Percentiles rank a stretch among this genome's conserved stretches.
Evolutionary conservation across 2,797 vertebrate genomes (phyloP).

Genomic region (Gambusia yucatana): DNA sequence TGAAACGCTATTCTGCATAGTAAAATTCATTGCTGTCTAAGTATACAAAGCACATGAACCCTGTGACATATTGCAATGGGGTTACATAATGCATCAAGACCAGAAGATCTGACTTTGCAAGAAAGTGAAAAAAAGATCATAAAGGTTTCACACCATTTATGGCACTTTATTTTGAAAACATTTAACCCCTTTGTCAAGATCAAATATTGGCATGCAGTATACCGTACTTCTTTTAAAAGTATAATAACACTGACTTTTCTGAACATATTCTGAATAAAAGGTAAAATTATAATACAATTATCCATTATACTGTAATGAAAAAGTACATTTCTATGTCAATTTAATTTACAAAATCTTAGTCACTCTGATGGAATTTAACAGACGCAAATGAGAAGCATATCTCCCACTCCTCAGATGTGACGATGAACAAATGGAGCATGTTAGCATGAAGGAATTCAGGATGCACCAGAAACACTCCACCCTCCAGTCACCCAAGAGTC

Average conservation of each 20-base stretch:
- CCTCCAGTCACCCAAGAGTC: constrained; percentile 35
- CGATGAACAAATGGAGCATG: constrained; percentile 11
- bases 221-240: not conserved
- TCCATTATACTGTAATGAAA: not conserved
- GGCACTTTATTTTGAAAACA: not conserved
- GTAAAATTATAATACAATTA: not conserved
- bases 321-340: not conserved
- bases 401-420: constrained; percentile 7
- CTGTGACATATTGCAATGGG: not conserved
- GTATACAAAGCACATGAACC: not conserved
- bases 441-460: constrained; percentile 42
- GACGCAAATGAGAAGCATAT: constrained; percentile 18
- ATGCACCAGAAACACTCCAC: constrained; percentile 43
- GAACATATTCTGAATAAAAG: not conserved
- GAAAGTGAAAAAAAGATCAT: not conserved
- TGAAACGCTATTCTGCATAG: not conserved
- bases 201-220: not conserved
- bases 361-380: not conserved
- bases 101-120: not conserved
- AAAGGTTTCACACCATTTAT: not conserved
- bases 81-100: not conserved
- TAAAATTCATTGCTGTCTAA: not conserved
- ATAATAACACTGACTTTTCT: not conserved
- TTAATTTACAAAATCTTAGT: not conserved
- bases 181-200: not conserved